Evolutionary conservation across 2,888 invertebrate species (phyloP).

Genomic region (Lasius fuliginosus): DNA sequence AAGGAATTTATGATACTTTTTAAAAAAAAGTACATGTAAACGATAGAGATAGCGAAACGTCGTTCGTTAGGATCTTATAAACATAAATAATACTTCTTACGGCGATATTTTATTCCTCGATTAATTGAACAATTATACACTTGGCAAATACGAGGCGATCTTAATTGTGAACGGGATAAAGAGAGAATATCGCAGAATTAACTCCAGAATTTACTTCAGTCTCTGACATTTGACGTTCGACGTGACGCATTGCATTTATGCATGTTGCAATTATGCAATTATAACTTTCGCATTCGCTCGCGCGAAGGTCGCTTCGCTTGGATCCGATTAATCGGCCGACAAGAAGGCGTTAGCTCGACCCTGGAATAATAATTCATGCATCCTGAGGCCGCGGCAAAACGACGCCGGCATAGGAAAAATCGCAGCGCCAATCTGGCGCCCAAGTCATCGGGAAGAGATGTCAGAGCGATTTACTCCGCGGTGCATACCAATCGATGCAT

Average conservation of each 20-base stretch:
- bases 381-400: conserved; percentile 51
- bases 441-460: conserved; percentile 71
- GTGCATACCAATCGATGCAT: conserved; percentile 76
- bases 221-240: background rate
- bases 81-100: background rate
- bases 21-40: background rate
- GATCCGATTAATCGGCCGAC: conserved; percentile 50
- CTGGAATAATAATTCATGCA: conserved; percentile 80
- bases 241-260: background rate
- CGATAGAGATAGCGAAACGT: background rate
- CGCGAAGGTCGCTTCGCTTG: conserved; percentile 49
- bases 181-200: background rate
- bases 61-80: background rate
- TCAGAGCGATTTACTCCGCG: conserved; percentile 71
- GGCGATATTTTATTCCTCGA: background rate
- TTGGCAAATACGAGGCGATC: background rate
- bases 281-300: conserved; percentile 29
- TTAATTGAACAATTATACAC: background rate
- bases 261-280: conserved; percentile 33
- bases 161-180: background rate
- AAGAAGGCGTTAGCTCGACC: conserved; percentile 23
- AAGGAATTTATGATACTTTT: background rate
- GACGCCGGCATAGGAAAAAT: conserved; percentile 75
- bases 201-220: background rate
- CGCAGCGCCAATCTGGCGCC: conserved; percentile 80